A percentile compares a stretch with the other conserved stretches of the same genome.
Evolutionary conservation across 2,113 vertebrate species (phyloP).

Genomic region (Misgurnus mizolepis): DNA sequence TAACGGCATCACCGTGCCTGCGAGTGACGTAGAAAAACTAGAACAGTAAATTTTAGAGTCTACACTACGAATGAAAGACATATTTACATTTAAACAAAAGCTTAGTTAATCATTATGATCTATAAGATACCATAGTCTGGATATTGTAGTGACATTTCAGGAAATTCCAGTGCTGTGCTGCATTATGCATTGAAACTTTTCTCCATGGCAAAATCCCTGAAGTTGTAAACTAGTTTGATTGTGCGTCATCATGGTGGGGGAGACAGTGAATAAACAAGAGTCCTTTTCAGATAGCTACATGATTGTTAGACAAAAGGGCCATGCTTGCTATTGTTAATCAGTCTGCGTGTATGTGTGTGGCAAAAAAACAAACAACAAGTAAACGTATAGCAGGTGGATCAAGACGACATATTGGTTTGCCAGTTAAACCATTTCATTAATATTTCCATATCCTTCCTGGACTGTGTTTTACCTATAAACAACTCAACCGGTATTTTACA

Average conservation of each 20-base stretch:
- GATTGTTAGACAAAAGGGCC: not conserved
- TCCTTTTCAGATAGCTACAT: not conserved
- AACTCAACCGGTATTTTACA: slow-evolving; percentile 37
- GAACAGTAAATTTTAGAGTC: not conserved
- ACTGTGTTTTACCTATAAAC: slow-evolving; percentile 46
- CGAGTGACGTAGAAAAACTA: not conserved
- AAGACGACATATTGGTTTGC: not conserved
- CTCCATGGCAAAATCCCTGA: not conserved
- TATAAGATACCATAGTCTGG: not conserved
- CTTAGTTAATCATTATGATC: too few relatives aligned
- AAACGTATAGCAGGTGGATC: not conserved
- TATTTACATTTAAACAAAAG: too few relatives aligned
- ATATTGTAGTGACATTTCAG: slow-evolving; percentile 11
- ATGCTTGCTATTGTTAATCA: slow-evolving; percentile 3
- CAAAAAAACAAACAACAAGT: not conserved
- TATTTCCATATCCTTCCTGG: slow-evolving; percentile 6
- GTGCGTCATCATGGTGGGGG: not conserved
- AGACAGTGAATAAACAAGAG: not conserved
- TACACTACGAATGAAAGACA: not conserved
- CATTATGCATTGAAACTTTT: not conserved
- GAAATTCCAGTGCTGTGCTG: not conserved
- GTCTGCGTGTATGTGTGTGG: not conserved
- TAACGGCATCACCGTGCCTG: slow-evolving; percentile 9
- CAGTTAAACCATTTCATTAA: slow-evolving; percentile 23
- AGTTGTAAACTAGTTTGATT: not conserved